Evolutionary conservation across 2,888 invertebrate species (phyloP), one percentile per base, ranked within the genome.

Genomic region (Cancer borealis): DNA sequence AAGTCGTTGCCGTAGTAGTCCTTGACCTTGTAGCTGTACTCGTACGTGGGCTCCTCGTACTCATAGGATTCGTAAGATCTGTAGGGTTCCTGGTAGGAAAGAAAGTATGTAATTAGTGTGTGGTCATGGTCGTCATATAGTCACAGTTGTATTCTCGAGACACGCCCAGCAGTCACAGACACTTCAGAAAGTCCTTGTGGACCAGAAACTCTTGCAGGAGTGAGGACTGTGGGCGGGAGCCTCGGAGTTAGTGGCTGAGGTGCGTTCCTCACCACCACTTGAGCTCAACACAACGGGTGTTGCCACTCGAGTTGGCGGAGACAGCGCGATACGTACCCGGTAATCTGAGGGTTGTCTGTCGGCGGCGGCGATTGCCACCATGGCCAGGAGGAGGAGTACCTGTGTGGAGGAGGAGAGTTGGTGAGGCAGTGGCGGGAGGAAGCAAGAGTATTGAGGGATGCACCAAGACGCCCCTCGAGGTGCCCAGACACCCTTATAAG

Each of bases 1-100:
- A 84, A 95, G 90, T 95, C 93, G 84, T 92, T 89, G 46, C 95
- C 93, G 47, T 91, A 88, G 92, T 95, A 92, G 60, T 95, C 93
- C 39, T 92, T 84, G 26, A 95, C 95, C 0, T 73, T 47, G 54
- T 92, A 95, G 47, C 79, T 89, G 87, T 92, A 95, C 54, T 93
- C 60, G 92, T 93, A 95, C 89, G 92, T 79, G 47, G 93, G 84
- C 84, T 84, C 84, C 3, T 84, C 84, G 84, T 39, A 30, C 1
- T 3, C 84, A 14, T 84, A 12, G 14, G 39, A 39, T 39, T 26
- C 73, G 73, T 79, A 79, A 3, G 73, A 39, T 2, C 39, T 2
- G 39, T 0, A 79, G 73, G 54, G 17, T 12, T 14, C 4, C 84
- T 84, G 84, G 17, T 39, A 84, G 84, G 84, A 84, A 73, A 26